Percentiles rank a stretch among this genome's conserved stretches.
phyloP scores from a whole-genome alignment of 2,797 vertebrate species.

The Lagodon rhomboides region DNA sequence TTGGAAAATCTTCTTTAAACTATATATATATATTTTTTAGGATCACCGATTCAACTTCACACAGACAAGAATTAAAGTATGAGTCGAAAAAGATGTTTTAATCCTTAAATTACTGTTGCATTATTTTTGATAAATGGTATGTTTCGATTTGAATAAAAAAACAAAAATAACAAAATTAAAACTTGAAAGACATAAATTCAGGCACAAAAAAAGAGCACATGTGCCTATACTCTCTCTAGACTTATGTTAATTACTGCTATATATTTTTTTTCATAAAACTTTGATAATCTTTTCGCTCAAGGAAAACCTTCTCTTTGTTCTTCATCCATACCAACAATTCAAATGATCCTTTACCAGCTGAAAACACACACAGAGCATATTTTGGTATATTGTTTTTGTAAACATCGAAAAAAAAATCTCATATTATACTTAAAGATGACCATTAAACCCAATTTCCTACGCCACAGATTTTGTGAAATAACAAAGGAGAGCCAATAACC shows the following conservation, averaged over 20 bases:
- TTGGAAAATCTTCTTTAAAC: background rate
- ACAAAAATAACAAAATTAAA: background rate
- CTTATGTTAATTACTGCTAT: background rate
- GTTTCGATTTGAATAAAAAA: background rate
- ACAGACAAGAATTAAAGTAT: background rate
- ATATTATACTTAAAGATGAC: background rate
- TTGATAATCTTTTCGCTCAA: background rate
- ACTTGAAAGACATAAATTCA: background rate
- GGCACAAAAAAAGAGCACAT: background rate
- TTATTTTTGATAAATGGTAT: background rate
- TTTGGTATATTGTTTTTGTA: background rate
- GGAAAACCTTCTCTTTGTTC: conserved; percentile 8
- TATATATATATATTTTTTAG: background rate
- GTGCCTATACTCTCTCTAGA: background rate
- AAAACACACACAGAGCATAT: background rate
- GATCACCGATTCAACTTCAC: background rate
- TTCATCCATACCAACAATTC: background rate
- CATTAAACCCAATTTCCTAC: background rate
- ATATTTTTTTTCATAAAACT: background rate
- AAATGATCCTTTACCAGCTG: background rate
- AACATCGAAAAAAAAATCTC: background rate
- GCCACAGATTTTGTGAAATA: background rate
- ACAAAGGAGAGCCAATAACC: conserved; percentile 8
- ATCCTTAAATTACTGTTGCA: background rate
- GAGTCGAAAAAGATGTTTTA: background rate